Evolutionary conservation across 2,797 vertebrate species (phyloP).

Genomic region (Helarctos malayanus): DNA sequence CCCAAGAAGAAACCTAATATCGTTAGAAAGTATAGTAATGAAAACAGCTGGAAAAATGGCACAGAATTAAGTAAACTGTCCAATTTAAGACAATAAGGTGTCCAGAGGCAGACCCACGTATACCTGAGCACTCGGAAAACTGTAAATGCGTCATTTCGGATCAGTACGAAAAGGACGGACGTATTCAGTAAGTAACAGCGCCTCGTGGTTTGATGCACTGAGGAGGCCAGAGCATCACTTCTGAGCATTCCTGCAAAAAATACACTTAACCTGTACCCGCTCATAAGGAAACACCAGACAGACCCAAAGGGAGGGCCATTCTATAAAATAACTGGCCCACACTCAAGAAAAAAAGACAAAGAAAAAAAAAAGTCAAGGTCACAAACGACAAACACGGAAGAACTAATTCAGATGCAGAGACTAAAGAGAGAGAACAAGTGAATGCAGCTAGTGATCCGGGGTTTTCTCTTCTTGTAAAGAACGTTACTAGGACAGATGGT

Average conservation of each 20-base stretch:
- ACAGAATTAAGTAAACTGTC: not conserved
- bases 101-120: not conserved
- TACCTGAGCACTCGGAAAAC: not conserved
- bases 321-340: not conserved
- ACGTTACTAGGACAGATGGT: not conserved
- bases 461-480: not conserved
- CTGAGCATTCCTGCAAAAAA: not conserved
- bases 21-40: not conserved
- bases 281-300: not conserved
- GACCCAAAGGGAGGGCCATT: not conserved
- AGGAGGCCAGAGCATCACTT: not conserved
- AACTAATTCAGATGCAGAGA: not conserved
- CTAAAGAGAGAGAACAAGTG: not conserved
- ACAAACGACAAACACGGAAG: not conserved
- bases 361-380: not conserved
- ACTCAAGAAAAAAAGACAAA: not conserved
- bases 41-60: not conserved
- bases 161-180: not conserved
- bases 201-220: rapidly evolving
- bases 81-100: not conserved
- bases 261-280: not conserved
- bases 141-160: not conserved
- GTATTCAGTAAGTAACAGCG: not conserved
- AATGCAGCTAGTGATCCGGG: not conserved
- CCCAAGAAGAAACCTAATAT: not conserved